These are phyloP conservation scores for Gobionotothen gibberifrons DNA, from an alignment of 2,797 vertebrate species.

Conservation along the genomic window DNA sequence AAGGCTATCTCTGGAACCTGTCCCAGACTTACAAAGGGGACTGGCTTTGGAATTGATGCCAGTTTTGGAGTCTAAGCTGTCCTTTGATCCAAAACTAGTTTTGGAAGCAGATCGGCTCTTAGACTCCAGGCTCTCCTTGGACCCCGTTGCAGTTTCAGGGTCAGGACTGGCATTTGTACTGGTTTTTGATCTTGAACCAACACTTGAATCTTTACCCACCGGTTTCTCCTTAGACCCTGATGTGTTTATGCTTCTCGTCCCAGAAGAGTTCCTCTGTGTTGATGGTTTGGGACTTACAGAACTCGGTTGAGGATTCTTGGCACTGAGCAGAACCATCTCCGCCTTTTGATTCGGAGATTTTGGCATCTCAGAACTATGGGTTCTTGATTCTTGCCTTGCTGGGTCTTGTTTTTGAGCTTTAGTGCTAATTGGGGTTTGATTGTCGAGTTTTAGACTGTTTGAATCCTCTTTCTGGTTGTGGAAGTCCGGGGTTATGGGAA, in stretches of 20 bases:
- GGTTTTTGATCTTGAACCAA: conserved; percentile 28
- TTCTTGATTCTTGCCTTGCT: background rate
- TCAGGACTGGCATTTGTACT: conserved; percentile 38
- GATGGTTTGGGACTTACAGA: conserved; percentile 46
- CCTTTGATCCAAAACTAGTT: conserved; percentile 49
- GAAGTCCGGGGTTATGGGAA: conserved; percentile 1
- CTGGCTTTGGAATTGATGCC: conserved; percentile 21
- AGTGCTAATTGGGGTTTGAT: conserved; percentile 1
- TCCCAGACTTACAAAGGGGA: conserved; percentile 16
- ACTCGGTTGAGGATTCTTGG: conserved; percentile 19
- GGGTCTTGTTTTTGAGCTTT: conserved; percentile 19
- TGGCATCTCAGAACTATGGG: conserved; percentile 4
- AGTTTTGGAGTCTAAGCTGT: conserved; percentile 46
- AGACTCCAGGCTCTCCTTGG: conserved; percentile 38
- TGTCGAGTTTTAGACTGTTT: conserved; percentile 21
- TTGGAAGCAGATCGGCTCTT: conserved; percentile 49
- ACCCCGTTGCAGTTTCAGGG: conserved; percentile 28
- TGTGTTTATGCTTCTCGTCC: background rate
- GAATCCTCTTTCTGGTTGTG: conserved; percentile 13
- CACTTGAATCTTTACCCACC: conserved; percentile 31
- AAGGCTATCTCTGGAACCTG: conserved; percentile 25
- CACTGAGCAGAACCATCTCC: background rate
- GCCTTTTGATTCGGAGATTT: conserved; percentile 17
- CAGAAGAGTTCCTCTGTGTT: conserved; percentile 2
- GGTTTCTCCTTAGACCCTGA: conserved; percentile 28